Evolutionary conservation across 2,888 invertebrate species (phyloP).

Genomic region (Ochlodes sylvanus): DNA sequence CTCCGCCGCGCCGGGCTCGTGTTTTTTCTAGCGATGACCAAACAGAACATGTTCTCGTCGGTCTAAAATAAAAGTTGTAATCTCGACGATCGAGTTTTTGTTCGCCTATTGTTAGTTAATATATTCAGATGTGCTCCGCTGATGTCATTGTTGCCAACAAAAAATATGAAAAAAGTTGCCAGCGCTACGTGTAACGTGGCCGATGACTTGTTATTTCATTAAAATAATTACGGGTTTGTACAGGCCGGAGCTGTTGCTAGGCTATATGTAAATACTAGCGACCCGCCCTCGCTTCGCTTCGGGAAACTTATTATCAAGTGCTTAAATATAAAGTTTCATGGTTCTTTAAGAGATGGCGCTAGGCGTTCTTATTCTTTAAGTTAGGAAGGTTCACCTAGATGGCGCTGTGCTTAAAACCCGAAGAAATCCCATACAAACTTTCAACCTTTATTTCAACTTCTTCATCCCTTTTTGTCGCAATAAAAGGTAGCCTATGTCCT

Average conservation of each 20-base stretch:
- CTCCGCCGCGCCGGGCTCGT: conserved; percentile 10
- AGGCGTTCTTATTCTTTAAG: too few relatives aligned
- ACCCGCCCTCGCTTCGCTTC: too few relatives aligned
- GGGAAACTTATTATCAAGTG: too few relatives aligned
- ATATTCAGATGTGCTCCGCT: conserved; percentile 44
- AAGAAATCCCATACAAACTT: too few relatives aligned
- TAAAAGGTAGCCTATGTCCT: too few relatives aligned
- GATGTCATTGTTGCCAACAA: conserved; percentile 47
- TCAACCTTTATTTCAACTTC: too few relatives aligned
- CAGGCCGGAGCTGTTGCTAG: conserved; percentile 21
- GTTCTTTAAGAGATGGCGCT: too few relatives aligned
- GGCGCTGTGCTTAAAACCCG: too few relatives aligned
- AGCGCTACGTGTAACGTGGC: conserved; percentile 34
- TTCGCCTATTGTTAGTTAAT: conserved; percentile 42
- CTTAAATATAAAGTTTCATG: too few relatives aligned
- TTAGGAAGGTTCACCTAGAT: too few relatives aligned
- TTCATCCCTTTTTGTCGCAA: too few relatives aligned
- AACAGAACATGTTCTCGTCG: conserved; percentile 33
- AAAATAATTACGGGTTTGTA: conserved; percentile 42
- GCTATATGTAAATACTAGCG: neutral
- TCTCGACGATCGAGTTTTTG: conserved; percentile 45
- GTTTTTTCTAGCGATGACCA: conserved; percentile 25
- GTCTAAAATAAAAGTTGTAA: conserved; percentile 40
- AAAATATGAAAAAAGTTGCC: conserved; percentile 40
- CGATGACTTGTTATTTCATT: conserved; percentile 45